Evolutionary conservation across 2,888 invertebrate species (phyloP).

Genomic region (Chironomus tentans): DNA sequence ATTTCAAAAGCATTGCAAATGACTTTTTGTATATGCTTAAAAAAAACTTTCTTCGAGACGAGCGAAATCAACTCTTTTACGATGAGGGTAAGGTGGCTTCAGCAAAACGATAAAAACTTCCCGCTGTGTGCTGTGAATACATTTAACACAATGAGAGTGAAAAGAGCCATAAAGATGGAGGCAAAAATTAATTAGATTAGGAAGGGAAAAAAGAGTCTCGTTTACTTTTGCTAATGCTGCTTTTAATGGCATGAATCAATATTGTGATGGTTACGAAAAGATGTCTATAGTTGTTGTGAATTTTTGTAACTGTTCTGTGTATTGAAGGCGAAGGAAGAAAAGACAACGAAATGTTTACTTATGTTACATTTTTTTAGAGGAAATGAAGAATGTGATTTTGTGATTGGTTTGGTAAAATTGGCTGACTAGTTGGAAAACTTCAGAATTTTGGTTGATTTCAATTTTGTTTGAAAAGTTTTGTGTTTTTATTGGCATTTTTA

Average conservation of each 20-base stretch:
- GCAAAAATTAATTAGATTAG: slow-evolving; percentile 18
- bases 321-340: too few species aligned
- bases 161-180: neutral
- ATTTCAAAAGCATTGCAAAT: slow-evolving; percentile 14
- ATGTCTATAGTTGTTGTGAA: neutral
- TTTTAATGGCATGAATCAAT: slow-evolving; percentile 18
- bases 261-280: slow-evolving; percentile 13
- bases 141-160: neutral
- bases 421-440: too few species aligned
- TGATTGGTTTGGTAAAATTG: too few species aligned
- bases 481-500: too few species aligned
- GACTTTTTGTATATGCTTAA: neutral
- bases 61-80: neutral
- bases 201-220: neutral
- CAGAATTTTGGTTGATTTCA: too few species aligned
- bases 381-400: too few species aligned
- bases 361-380: too few species aligned
- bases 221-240: neutral
- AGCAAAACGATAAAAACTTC: neutral
- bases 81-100: neutral
- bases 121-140: neutral
- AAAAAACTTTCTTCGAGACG: neutral
- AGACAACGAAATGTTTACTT: too few species aligned
- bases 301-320: neutral
- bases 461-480: too few species aligned